phyloP scores from a whole-genome alignment of 2,797 vertebrate species.

The Takifugu ocellatus region DNA sequence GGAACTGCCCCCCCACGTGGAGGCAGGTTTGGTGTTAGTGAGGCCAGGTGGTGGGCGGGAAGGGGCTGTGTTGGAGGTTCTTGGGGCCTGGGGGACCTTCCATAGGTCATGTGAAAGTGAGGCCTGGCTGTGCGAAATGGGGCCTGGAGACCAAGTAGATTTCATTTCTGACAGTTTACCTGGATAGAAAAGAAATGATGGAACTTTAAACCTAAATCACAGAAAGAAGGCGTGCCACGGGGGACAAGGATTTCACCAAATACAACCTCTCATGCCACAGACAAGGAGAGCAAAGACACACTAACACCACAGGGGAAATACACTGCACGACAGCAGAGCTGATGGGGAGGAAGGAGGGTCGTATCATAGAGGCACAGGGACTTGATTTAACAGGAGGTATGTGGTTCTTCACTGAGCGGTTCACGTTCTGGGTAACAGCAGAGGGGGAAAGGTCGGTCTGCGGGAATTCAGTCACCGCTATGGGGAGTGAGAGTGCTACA shows the following conservation, averaged over 20 bases:
- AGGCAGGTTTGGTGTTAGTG: conserved; percentile 92
- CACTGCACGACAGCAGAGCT: conserved; percentile 23
- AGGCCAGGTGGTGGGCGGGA: conserved; percentile 93
- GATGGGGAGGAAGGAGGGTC: conserved; percentile 23
- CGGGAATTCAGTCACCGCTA: conserved; percentile 37
- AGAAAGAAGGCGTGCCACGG: conserved; percentile 3
- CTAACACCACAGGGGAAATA: conserved; percentile 29
- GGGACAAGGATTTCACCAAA: conserved; percentile 5
- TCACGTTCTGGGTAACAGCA: conserved; percentile 28
- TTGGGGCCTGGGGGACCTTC: conserved; percentile 89
- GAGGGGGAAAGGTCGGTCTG: conserved; percentile 30
- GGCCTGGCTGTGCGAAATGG: conserved; percentile 91
- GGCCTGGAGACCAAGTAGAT: conserved; percentile 93
- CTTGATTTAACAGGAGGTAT: conserved; percentile 18
- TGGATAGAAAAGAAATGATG: conserved; percentile 44
- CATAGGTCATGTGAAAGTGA: conserved; percentile 96
- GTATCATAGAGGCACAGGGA: conserved; percentile 23
- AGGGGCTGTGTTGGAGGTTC: conserved; percentile 85
- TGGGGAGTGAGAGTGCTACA: conserved; percentile 16
- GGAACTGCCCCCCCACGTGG: conserved; percentile 93
- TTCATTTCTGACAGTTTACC: conserved; percentile 97
- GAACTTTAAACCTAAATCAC: no score
- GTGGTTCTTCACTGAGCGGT: conserved; percentile 17
- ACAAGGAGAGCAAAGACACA: conserved; percentile 25
- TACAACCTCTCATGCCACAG: conserved; percentile 41